These are phyloP conservation scores for Poeciliopsis infans DNA, from an alignment of 2,797 vertebrate species.

Conservation along the genomic window DNA sequence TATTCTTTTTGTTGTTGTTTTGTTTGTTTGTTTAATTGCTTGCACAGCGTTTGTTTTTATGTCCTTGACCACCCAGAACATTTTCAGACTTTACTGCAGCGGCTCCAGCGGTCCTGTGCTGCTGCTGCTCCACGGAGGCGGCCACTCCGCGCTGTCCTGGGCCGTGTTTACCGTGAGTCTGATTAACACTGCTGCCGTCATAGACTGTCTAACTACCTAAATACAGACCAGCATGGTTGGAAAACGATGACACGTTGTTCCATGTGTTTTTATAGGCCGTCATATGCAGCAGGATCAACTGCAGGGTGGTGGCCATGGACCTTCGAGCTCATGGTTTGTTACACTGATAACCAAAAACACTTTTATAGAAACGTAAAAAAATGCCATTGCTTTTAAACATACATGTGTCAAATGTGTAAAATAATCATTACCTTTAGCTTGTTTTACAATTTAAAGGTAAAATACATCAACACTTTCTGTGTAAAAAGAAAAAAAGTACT, in stretches of 20 bases:
- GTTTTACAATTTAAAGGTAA: neutral
- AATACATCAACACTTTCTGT: neutral
- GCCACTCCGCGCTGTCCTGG: slow-evolving; percentile 98
- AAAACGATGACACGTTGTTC: neutral
- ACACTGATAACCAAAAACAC: neutral
- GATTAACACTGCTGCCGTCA: neutral
- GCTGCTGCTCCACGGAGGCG: slow-evolving; percentile 93
- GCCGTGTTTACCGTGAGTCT: slow-evolving; percentile 94
- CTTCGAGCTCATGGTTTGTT: slow-evolving; percentile 92
- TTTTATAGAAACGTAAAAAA: neutral
- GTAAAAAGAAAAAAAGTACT: neutral
- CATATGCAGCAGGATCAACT: slow-evolving; percentile 92
- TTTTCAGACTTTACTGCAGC: slow-evolving; percentile 97
- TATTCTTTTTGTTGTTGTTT: neutral
- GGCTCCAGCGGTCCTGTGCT: slow-evolving; percentile 92
- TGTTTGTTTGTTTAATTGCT: neutral
- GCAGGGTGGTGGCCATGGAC: slow-evolving; percentile 95
- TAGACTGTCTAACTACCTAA: neutral
- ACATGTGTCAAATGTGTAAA: neutral
- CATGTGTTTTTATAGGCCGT: slow-evolving; percentile 83
- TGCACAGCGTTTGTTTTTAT: neutral
- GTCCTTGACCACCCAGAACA: slow-evolving; percentile 90
- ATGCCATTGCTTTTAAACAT: neutral
- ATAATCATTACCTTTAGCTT: neutral
- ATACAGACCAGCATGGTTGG: neutral